Evolutionary conservation across 2,113 vertebrate species (phyloP).

Genomic region (Anolis carolinensis): DNA sequence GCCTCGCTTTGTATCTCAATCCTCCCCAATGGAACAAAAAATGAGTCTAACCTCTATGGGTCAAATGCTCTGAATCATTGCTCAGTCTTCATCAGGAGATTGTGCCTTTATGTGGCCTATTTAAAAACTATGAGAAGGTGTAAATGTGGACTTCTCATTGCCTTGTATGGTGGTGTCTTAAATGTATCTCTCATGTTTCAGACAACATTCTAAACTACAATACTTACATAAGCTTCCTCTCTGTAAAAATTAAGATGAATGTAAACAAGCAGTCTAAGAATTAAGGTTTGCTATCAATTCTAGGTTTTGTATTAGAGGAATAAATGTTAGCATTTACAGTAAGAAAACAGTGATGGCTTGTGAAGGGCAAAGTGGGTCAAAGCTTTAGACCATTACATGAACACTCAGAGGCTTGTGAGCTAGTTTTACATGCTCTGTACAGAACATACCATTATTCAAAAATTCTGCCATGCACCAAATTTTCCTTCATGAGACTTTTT

Average conservation of each 20-base stretch:
- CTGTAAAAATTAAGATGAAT: neutral
- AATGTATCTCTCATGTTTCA: neutral
- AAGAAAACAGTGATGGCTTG: neutral
- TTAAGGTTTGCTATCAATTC: neutral
- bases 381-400: neutral
- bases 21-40: too few relatives aligned
- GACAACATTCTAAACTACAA: neutral
- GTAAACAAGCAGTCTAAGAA: neutral
- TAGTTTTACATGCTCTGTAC: conserved; percentile 7
- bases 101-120: neutral
- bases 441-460: neutral
- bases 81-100: neutral
- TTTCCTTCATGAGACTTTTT: conserved; percentile 32
- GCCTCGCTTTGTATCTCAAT: too few relatives aligned
- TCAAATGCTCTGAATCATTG: too few relatives aligned
- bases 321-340: neutral
- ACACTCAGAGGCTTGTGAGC: neutral
- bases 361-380: fast-evolving
- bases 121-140: neutral
- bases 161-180: too few relatives aligned
- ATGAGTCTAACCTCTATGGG: too few relatives aligned
- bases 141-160: neutral
- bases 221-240: neutral
- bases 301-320: neutral
- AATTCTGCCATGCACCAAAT: neutral